These are phyloP conservation scores for Gulo gulo DNA, from an alignment of 2,113 vertebrate genomes.

Conservation along the genomic window DNA sequence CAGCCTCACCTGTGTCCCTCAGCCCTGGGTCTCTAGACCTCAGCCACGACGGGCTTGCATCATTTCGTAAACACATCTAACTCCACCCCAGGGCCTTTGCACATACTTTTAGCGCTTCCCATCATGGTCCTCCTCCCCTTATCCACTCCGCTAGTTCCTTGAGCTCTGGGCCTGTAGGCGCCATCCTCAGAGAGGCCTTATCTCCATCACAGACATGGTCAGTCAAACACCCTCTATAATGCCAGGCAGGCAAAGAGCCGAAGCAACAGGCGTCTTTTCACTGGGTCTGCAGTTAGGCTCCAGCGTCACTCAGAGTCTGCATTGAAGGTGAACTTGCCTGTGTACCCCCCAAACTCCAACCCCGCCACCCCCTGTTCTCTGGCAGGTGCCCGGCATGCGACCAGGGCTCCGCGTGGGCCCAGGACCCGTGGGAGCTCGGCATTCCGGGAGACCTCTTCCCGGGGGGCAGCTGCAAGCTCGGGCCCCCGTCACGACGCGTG, in stretches of 20 bases:
- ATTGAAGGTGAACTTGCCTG: not conserved
- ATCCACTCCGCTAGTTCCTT: not conserved
- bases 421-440: accelerated
- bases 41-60: not conserved
- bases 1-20: not conserved
- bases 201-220: not conserved
- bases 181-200: not conserved
- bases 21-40: no score
- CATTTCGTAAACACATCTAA: not conserved
- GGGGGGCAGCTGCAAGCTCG: not conserved
- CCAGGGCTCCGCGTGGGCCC: accelerated
- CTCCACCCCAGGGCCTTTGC: not conserved
- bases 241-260: not conserved
- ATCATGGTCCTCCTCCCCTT: not conserved
- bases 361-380: accelerated
- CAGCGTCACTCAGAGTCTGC: not conserved
- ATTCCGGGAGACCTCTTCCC: not conserved
- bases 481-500: not conserved
- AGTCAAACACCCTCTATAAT: not conserved
- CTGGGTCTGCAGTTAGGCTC: not conserved
- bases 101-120: not conserved
- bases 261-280: not conserved
- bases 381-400: accelerated
- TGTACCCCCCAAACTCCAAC: no score
- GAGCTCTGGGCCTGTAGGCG: not conserved